phyloP scores from a whole-genome alignment of 1,140 invertebrate species.

The Drosophila watanabei region DNA sequence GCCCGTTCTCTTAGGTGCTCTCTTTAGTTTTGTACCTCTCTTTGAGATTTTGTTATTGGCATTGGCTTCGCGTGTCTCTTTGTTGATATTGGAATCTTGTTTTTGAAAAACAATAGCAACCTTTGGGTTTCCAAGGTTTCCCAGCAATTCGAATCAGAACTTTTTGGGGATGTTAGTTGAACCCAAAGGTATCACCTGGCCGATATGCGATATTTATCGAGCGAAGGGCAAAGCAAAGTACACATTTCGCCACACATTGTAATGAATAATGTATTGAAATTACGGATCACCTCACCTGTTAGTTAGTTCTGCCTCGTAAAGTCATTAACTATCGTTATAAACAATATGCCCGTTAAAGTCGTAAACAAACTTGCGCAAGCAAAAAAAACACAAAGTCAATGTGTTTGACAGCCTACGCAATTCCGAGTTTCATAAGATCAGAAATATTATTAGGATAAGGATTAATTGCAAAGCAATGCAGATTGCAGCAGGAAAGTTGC shows the following conservation, averaged over 20 bases:
- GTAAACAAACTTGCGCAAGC: constrained; percentile 31
- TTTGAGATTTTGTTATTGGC: constrained; percentile 16
- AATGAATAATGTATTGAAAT: constrained; percentile 15
- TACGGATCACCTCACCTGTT: constrained; percentile 25
- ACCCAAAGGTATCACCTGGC: constrained; percentile 1
- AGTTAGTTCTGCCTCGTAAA: not conserved
- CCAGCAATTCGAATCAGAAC: not conserved
- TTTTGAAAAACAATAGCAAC: constrained; percentile 45
- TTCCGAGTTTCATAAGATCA: constrained; percentile 13
- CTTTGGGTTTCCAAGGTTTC: constrained; percentile 52
- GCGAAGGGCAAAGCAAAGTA: constrained; percentile 24
- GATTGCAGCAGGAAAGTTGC: constrained; percentile 16
- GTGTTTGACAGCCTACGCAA: constrained; percentile 15
- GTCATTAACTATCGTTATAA: constrained; percentile 10
- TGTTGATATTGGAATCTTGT: constrained; percentile 36
- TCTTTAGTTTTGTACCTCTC: not conserved
- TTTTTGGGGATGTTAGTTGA: constrained; percentile 20
- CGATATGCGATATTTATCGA: too few species aligned
- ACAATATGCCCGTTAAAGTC: not conserved
- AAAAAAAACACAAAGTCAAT: constrained; percentile 5
- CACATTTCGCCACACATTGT: constrained; percentile 26
- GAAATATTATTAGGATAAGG: not conserved
- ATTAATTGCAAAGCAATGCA: constrained; percentile 1
- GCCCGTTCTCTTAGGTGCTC: constrained; percentile 9
- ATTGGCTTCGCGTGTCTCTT: constrained; percentile 39